A percentile compares a stretch with the other conserved stretches of the same genome.
phyloP scores from a whole-genome alignment of 2,888 invertebrate genomes.

The Caenorhabditis wallacei region DNA sequence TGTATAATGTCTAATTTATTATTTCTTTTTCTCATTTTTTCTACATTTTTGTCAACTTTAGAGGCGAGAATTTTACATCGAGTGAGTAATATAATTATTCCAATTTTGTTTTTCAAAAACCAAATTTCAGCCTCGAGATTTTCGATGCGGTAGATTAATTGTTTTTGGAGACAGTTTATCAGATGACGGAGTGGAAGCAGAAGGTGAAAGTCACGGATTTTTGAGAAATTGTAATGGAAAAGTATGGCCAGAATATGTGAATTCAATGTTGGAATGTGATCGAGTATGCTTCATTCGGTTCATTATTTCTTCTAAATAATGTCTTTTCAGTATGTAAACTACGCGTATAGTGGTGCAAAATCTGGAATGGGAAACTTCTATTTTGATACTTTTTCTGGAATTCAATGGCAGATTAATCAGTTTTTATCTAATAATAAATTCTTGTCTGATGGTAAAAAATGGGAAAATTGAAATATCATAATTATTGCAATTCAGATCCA shows the following conservation, averaged over 20 bases:
- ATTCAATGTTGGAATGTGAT: slow-evolving; percentile 75
- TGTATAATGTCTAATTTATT: slow-evolving; percentile 26
- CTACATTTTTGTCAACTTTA: slow-evolving; percentile 21
- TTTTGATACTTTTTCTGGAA: slow-evolving; percentile 77
- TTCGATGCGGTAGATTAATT: slow-evolving; percentile 74
- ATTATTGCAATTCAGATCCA: slow-evolving; percentile 60
- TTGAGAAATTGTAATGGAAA: slow-evolving; percentile 77
- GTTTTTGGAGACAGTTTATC: slow-evolving; percentile 79
- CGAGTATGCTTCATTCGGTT: slow-evolving; percentile 47
- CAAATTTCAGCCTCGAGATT: slow-evolving; percentile 74
- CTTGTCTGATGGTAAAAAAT: slow-evolving; percentile 53
- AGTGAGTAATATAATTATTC: slow-evolving; percentile 38
- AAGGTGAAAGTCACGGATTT: slow-evolving; percentile 71
- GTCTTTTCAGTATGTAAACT: slow-evolving; percentile 74
- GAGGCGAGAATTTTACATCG: slow-evolving; percentile 46
- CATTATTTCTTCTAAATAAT: neutral
- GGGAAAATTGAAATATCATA: neutral
- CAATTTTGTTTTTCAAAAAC: neutral
- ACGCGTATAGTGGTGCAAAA: slow-evolving; percentile 77
- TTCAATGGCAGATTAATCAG: slow-evolving; percentile 74
- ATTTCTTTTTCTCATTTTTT: slow-evolving; percentile 24
- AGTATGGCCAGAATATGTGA: slow-evolving; percentile 78
- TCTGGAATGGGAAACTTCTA: slow-evolving; percentile 77
- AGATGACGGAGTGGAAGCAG: slow-evolving; percentile 78
- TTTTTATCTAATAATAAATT: slow-evolving; percentile 67